Conservation (phyloP, 2,888 invertebrate species). For the Periphyllus acericola region DNA sequence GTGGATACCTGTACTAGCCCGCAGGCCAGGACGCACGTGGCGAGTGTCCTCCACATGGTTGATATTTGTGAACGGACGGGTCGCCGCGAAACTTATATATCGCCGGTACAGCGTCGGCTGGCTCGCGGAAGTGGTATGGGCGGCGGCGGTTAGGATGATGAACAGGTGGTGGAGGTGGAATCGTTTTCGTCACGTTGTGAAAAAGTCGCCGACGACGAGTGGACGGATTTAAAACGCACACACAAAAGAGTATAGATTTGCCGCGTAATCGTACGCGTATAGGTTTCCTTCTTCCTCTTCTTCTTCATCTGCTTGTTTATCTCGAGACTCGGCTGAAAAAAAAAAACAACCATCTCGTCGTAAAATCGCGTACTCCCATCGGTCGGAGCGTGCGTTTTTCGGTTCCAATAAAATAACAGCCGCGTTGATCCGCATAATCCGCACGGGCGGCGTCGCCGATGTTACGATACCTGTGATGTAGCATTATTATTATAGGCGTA, state of each 20-base stretch:
- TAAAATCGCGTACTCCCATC: background rate
- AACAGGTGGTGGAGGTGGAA: background rate
- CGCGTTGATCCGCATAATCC: conserved; percentile 3
- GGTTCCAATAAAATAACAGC: background rate
- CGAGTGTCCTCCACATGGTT: conserved; percentile 32
- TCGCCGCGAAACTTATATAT: conserved; percentile 13
- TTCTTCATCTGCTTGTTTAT: background rate
- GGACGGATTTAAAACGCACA: background rate
- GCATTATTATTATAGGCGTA: too few relatives aligned
- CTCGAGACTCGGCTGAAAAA: background rate
- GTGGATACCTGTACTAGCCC: background rate
- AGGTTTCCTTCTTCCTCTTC: background rate
- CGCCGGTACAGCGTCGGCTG: background rate
- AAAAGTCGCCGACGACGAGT: background rate
- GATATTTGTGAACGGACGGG: background rate
- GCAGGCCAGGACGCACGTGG: conserved; percentile 11
- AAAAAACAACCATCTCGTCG: background rate
- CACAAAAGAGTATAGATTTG: too few relatives aligned
- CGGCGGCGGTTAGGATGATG: background rate
- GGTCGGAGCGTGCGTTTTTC: background rate
- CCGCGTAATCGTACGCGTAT: too few relatives aligned
- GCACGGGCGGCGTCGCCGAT: too few relatives aligned
- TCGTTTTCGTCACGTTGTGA: background rate
- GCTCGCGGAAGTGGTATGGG: background rate
- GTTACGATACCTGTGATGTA: too few relatives aligned